Evolutionary conservation across 2,888 invertebrate species (phyloP), one percentile per base, ranked within the genome.

Genomic region (Mesochorus sp.): DNA sequence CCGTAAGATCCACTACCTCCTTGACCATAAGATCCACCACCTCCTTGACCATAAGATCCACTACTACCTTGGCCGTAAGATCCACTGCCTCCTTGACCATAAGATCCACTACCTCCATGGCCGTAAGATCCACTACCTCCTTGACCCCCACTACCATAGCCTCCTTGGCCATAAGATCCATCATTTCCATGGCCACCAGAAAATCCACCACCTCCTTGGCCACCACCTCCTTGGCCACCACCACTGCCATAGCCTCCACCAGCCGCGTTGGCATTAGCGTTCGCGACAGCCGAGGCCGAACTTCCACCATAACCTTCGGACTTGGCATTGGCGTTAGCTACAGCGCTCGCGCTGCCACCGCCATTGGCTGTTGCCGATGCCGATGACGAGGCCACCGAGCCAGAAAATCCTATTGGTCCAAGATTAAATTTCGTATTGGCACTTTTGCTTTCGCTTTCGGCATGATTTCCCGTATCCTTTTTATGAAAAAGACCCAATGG

Each of bases 321-420:
- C 68, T 68, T 73, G 3, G 83, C 82, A 2, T 72, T 77, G 3
- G 82, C 80, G 28, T 61, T 72, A 0, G 82, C 81, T 17, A 39
- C 28, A 0, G 80, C 80, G 5, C 34, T 53, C 2, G 81, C 80
- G 3, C 55, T 47, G 1, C 81, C 86, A 19, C 64, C 75, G 24
- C 82, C 85, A 37, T 76, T 80, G 6, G 85, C 83, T 0, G 71
- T 72, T 2, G 88, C 86, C 0, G 82, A 79, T 2, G 88, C 83
- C 2, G 83, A 79, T 0, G 89, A 81, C 0, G 82, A 81, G 4
- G 84, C 78, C 2, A 87, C 4, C 14, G 82, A 81, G 1, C 82
- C 70, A 6, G 84, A 81, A 14, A 89, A 66, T 2, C 87, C 86
- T 28, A 90, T 57, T 4, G 86, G 87, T 0, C 89, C 89, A 3